These are phyloP conservation scores for Merodon equestris DNA, from an alignment of 2,888 invertebrate species.

Conservation along the genomic window DNA sequence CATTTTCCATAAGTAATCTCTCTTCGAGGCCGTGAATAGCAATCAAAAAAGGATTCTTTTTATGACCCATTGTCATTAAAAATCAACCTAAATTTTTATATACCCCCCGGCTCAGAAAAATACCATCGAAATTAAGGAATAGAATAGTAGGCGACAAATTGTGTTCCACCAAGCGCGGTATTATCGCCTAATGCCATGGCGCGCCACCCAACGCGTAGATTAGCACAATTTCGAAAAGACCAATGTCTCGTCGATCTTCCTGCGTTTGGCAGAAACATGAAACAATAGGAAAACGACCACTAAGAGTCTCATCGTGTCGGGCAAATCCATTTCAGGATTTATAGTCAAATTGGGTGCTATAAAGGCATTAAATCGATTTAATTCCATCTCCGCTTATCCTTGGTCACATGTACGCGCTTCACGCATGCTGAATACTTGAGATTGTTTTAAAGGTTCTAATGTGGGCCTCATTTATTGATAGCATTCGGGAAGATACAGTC, in stretches of 20 bases:
- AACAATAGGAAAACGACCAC: slow-evolving; percentile 22
- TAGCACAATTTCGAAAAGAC: slow-evolving; percentile 27
- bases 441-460: slow-evolving; percentile 54
- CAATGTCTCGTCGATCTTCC: too few species aligned
- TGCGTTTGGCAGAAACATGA: neutral
- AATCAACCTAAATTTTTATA: slow-evolving; percentile 58
- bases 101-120: slow-evolving; percentile 37
- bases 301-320: slow-evolving; percentile 59
- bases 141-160: slow-evolving; percentile 57
- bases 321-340: slow-evolving; percentile 64
- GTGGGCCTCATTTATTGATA: slow-evolving; percentile 60
- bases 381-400: slow-evolving; percentile 33
- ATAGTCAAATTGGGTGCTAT: slow-evolving; percentile 64
- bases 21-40: slow-evolving; percentile 34
- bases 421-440: slow-evolving; percentile 20
- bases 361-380: slow-evolving; percentile 66
- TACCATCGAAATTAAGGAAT: slow-evolving; percentile 52
- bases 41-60: slow-evolving; percentile 61
- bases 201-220: slow-evolving; percentile 3
- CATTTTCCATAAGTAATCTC: slow-evolving; percentile 62
- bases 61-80: slow-evolving; percentile 66
- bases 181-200: too few species aligned
- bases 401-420: neutral
- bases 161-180: slow-evolving; percentile 19
- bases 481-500: neutral